Conservation (phyloP, 2,113 vertebrate genomes). For the Isurus oxyrinchus region DNA sequence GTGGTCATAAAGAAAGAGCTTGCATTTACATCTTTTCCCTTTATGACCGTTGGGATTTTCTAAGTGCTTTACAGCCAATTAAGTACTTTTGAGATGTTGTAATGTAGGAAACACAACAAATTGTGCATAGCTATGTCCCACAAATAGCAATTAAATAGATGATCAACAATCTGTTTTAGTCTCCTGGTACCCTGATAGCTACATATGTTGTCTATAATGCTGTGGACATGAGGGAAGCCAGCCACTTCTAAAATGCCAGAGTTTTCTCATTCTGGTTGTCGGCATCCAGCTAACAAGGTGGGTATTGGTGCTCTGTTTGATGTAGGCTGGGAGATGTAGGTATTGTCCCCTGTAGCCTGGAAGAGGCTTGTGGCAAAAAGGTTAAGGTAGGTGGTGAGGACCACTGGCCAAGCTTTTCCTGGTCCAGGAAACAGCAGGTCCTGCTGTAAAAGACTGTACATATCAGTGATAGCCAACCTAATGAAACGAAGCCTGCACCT, state of each 20-base stretch:
- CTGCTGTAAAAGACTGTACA: background rate
- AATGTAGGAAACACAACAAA: background rate
- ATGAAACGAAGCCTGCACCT: background rate
- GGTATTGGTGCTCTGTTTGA: background rate
- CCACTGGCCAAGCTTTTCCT: too few species aligned
- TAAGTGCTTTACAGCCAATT: background rate
- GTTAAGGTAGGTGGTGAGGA: background rate
- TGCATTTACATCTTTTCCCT: background rate
- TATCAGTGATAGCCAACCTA: background rate
- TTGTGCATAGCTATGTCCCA: background rate
- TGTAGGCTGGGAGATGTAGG: background rate
- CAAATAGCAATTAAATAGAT: background rate
- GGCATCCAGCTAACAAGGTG: background rate
- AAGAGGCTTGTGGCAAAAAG: background rate
- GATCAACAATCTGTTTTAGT: background rate
- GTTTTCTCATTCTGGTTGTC: background rate
- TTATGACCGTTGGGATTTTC: background rate
- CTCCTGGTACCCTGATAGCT: background rate
- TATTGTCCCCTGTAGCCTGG: background rate
- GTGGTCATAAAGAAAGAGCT: background rate
- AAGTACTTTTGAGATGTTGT: background rate
- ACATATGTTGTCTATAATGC: background rate
- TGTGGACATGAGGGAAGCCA: background rate
- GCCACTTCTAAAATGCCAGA: background rate
- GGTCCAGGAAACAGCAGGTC: background rate